Conservation (phyloP, 2,888 invertebrate genomes). For the Sicus ferrugineus region DNA sequence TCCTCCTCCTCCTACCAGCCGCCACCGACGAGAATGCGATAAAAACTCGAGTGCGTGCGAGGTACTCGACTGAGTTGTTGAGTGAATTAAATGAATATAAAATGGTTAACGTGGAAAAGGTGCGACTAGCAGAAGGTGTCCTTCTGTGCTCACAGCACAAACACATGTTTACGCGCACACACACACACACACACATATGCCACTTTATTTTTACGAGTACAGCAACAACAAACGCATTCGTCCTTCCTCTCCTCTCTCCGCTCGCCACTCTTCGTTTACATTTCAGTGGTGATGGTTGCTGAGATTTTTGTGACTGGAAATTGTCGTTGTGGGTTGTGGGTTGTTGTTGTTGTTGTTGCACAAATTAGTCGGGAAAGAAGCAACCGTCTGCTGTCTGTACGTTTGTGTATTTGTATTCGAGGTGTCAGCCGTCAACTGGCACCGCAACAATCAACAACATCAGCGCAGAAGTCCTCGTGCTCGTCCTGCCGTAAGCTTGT, state of each 20-base stretch:
- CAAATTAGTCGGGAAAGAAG: background rate
- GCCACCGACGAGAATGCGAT: no score
- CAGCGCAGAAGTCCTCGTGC: conserved; percentile 12
- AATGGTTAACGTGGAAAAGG: conserved; percentile 7
- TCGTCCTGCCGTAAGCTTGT: conserved; percentile 4
- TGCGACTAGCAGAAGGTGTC: conserved; percentile 9
- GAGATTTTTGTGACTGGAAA: conserved; percentile 23
- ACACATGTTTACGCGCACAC: background rate
- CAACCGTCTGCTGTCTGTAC: background rate
- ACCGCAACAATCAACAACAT: conserved; percentile 31
- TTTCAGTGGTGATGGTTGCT: conserved; percentile 21
- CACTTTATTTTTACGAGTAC: no score
- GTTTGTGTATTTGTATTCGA: conserved; percentile 4
- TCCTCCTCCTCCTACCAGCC: no score
- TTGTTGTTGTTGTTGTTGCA: background rate
- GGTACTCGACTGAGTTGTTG: background rate
- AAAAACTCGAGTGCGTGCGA: no score
- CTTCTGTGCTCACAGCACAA: background rate
- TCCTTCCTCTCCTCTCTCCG: background rate
- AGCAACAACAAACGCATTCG: background rate
- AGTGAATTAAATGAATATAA: conserved; percentile 24
- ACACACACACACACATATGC: background rate
- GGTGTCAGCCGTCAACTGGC: conserved; percentile 31
- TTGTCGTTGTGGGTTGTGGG: background rate
- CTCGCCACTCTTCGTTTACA: conserved; percentile 19